These are phyloP conservation scores for Aspidapion aeneum DNA, from an alignment of 2,888 invertebrate genomes.

Conservation along the genomic window DNA sequence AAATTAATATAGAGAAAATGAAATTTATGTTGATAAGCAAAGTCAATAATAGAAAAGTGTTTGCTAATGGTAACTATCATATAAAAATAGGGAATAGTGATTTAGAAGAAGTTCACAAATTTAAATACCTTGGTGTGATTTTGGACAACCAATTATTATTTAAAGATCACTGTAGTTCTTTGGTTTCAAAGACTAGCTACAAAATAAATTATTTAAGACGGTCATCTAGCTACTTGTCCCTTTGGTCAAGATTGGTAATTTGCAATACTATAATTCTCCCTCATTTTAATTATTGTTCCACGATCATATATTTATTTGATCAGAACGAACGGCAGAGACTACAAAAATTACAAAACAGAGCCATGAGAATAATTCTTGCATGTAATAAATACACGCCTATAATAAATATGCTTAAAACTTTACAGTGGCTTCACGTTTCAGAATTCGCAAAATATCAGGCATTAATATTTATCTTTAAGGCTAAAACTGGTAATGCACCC, in stretches of 20 bases:
- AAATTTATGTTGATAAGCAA: neutral
- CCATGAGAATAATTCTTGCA: neutral
- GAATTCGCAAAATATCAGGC: neutral
- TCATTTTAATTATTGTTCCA: neutral
- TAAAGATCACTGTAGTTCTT: neutral
- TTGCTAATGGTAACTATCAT: neutral
- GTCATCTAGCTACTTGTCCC: neutral
- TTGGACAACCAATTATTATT: neutral
- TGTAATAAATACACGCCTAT: neutral
- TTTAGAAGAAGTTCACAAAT: neutral
- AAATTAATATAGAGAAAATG: neutral
- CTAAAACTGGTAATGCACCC: too few species aligned
- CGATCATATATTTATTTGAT: too few species aligned
- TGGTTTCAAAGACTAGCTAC: neutral
- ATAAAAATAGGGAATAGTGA: neutral
- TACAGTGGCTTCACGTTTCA: neutral
- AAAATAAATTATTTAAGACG: neutral
- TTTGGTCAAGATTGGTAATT: neutral
- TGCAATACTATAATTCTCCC: neutral
- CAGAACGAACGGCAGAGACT: too few species aligned
- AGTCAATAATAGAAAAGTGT: neutral
- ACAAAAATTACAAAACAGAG: neutral
- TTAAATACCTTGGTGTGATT: neutral
- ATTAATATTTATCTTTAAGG: neutral
- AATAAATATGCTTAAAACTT: neutral